Evolutionary conservation across 2,888 invertebrate genomes (phyloP).

Genomic region (Frankliniella fusca): DNA sequence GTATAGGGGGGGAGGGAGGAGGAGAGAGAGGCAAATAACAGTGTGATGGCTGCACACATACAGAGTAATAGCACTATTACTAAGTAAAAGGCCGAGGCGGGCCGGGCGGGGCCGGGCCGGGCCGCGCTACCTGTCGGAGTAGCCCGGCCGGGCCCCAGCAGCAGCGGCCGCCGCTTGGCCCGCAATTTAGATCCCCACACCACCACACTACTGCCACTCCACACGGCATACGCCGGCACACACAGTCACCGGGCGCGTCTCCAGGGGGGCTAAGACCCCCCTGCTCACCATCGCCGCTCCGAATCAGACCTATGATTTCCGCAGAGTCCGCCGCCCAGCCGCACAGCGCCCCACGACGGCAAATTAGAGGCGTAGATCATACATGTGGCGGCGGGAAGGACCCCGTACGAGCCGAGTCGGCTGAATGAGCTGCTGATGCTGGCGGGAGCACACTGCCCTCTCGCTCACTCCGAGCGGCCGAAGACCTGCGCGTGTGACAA

Average conservation of each 20-base stretch:
- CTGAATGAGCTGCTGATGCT: too few species aligned
- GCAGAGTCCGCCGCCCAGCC: too few species aligned
- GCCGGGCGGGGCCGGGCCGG: background rate
- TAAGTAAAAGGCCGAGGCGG: background rate
- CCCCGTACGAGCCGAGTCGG: background rate
- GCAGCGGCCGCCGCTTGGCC: background rate
- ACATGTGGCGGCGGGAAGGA: background rate
- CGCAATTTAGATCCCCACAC: background rate
- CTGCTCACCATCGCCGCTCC: background rate
- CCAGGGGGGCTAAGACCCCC: background rate
- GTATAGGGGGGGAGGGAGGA: too few species aligned
- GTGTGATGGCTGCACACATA: too few species aligned
- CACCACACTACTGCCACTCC: too few species aligned
- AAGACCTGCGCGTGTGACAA: too few species aligned
- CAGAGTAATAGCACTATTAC: slow-evolving; percentile 16
- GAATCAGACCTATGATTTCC: slow-evolving; percentile 1
- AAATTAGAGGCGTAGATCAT: slow-evolving; percentile 9
- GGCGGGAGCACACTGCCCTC: too few species aligned
- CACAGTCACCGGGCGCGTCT: background rate
- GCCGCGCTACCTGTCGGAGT: background rate
- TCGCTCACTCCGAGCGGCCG: background rate
- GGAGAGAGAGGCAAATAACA: too few species aligned
- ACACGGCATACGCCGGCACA: too few species aligned
- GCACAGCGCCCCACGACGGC: background rate
- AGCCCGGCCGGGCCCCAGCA: background rate